Evolutionary conservation across 2,888 invertebrate species (phyloP).

Genomic region (Heliconius cydno): DNA sequence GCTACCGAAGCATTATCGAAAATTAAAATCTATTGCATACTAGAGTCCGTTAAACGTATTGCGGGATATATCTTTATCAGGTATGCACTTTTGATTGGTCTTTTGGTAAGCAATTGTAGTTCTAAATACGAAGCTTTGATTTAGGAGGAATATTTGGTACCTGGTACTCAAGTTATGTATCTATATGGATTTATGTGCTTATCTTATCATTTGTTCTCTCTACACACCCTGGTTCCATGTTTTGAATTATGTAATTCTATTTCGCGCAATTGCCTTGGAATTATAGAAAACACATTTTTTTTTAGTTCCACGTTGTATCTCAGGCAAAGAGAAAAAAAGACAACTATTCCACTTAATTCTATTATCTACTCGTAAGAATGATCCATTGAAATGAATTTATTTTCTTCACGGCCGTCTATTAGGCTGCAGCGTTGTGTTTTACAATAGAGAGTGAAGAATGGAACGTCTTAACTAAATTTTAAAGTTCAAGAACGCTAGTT

Average conservation of each 20-base stretch:
- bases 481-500: background rate
- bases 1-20: slow-evolving; percentile 15
- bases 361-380: too few relatives aligned
- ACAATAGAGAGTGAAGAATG: background rate
- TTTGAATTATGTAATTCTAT: background rate
- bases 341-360: background rate
- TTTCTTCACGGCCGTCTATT: too few relatives aligned
- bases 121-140: background rate
- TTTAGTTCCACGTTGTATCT: too few relatives aligned
- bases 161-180: too few relatives aligned
- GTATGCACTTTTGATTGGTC: background rate
- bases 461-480: background rate
- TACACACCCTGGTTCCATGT: too few relatives aligned
- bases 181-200: too few relatives aligned
- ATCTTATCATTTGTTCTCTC: too few relatives aligned
- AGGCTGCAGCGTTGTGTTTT: background rate
- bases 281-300: background rate
- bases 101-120: background rate
- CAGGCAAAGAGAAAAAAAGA: background rate
- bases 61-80: slow-evolving; percentile 14
- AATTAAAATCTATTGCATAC: slow-evolving; percentile 30
- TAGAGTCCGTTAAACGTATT: background rate
- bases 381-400: too few relatives aligned
- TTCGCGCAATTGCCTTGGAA: background rate
- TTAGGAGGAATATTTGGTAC: too few relatives aligned